These are phyloP conservation scores for Condylostylus longicornis DNA, from an alignment of 1,140 invertebrate genomes.

Conservation along the genomic window DNA sequence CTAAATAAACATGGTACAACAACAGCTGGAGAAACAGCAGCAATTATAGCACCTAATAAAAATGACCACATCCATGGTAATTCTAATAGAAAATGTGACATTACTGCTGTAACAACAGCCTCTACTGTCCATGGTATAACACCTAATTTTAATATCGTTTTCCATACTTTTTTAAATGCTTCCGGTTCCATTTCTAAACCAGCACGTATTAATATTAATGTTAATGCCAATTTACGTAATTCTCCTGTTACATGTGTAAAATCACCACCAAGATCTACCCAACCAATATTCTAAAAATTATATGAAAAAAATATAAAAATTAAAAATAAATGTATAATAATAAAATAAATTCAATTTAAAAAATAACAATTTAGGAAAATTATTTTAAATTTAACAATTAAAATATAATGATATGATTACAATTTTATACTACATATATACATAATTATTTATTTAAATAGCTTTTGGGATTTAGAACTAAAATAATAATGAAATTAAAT, in stretches of 20 bases:
- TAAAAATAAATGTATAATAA: background rate
- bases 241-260: conserved; percentile 46
- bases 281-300: conserved; percentile 45
- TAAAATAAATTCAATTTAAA: background rate
- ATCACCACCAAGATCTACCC: conserved; percentile 48
- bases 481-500: no score
- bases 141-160: conserved; percentile 65
- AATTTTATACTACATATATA: no score
- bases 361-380: conserved; percentile 1
- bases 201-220: conserved; percentile 82
- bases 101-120: conserved; percentile 47
- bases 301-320: background rate
- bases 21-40: conserved; percentile 88
- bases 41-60: conserved; percentile 71
- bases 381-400: no score
- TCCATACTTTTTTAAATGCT: conserved; percentile 63
- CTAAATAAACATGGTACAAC: conserved; percentile 81
- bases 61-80: conserved; percentile 81
- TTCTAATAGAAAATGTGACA: conserved; percentile 56
- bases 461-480: no score
- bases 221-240: conserved; percentile 72
- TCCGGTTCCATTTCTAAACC: conserved; percentile 80
- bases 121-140: conserved; percentile 79
- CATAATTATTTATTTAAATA: no score
- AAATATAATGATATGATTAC: no score